phyloP scores from a whole-genome alignment of 2,888 invertebrate species.

The Agrochola lychnidis region DNA sequence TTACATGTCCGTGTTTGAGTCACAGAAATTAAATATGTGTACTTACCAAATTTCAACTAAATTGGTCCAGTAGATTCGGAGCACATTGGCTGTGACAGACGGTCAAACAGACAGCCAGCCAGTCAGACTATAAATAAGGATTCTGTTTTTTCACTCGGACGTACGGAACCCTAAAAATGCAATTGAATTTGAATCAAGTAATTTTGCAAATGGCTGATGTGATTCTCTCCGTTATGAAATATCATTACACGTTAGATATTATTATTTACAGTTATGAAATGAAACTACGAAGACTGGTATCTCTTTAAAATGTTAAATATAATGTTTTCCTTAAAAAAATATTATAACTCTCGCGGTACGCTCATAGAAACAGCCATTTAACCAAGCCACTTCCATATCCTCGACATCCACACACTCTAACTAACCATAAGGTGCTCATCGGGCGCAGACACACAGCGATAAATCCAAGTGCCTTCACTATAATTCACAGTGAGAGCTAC shows the following conservation, averaged over 20 bases:
- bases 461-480: conserved; percentile 72
- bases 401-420: conserved; percentile 42
- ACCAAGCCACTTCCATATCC: conserved; percentile 38
- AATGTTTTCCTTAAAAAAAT: neutral
- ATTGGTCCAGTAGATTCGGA: too few species aligned
- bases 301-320: neutral
- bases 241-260: neutral
- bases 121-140: too few species aligned
- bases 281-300: neutral
- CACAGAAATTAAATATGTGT: too few species aligned
- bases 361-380: neutral
- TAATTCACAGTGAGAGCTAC: conserved; percentile 69
- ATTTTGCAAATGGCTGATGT: neutral
- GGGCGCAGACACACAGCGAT: conserved; percentile 75
- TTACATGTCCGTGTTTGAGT: too few species aligned
- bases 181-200: too few species aligned
- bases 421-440: conserved; percentile 78
- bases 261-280: neutral
- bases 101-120: too few species aligned
- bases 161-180: too few species aligned
- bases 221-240: neutral
- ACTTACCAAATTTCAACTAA: too few species aligned
- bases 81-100: too few species aligned
- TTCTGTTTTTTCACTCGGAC: too few species aligned
- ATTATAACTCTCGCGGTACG: neutral